These are phyloP conservation scores for Aurelia sp. DNA, from an alignment of 30 jellyfish, hydroid and myxozoan genomes.

Conservation along the genomic window DNA sequence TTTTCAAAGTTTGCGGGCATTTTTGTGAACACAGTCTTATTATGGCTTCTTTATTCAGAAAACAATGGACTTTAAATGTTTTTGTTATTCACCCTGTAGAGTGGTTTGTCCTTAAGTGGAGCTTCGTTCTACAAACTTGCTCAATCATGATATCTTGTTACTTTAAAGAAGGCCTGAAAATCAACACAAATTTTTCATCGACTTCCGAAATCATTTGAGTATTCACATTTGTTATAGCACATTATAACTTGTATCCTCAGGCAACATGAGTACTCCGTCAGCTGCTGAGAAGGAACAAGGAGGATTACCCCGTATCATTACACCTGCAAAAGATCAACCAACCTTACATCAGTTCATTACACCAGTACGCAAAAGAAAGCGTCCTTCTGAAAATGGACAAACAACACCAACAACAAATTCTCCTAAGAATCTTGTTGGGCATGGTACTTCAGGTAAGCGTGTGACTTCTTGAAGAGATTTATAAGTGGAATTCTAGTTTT, in stretches of 20 bases:
- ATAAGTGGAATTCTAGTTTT: no score
- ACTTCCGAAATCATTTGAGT: neutral
- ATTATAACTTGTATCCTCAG: conserved; percentile 1
- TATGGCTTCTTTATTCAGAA: no score
- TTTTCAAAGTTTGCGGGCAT: no score
- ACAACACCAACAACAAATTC: neutral
- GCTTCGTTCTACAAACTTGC: no score
- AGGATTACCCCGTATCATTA: neutral
- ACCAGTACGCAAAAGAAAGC: conserved; percentile 84
- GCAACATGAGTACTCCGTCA: neutral
- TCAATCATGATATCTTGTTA: no score
- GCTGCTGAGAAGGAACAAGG: conserved; percentile 14
- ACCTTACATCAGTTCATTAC: conserved; percentile 82
- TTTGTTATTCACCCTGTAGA: no score
- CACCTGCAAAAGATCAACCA: conserved; percentile 70
- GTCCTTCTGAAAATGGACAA: conserved; percentile 10
- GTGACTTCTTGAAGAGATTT: neutral
- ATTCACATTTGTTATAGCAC: neutral
- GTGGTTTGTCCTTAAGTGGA: no score
- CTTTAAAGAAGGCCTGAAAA: no score
- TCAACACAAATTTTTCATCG: no score
- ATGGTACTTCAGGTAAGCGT: conserved; percentile 24
- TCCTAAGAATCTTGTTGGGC: neutral
- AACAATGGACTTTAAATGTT: no score
- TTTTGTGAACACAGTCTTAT: no score